A percentile compares a stretch with the other conserved stretches of the same genome.
Conservation (phyloP, 2,113 vertebrate species). For the Zapus hudsonius region DNA sequence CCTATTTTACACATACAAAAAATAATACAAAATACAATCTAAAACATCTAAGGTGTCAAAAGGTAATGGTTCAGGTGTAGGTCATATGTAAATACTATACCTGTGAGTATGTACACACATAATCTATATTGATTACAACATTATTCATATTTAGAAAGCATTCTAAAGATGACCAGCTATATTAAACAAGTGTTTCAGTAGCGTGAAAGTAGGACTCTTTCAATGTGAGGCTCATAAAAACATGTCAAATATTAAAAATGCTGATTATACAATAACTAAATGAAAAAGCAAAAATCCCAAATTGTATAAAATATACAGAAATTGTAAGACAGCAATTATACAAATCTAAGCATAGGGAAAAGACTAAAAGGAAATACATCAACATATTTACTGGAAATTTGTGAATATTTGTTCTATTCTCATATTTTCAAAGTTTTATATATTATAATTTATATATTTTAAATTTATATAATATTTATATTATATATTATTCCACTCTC, state of each 20-base stretch:
- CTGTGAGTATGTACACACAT: background rate
- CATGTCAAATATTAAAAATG: background rate
- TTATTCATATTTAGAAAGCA: background rate
- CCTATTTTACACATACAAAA: too few relatives aligned
- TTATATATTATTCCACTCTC: background rate
- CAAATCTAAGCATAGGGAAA: background rate
- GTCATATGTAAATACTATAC: background rate
- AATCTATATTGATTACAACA: background rate
- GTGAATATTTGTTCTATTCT: background rate
- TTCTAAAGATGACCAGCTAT: background rate
- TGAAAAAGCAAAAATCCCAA: too few relatives aligned
- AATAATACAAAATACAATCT: too few relatives aligned
- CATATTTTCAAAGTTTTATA: too few relatives aligned
- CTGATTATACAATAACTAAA: background rate
- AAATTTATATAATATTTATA: too few relatives aligned
- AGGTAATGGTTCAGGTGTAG: background rate
- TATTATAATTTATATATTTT: too few relatives aligned
- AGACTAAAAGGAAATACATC: background rate
- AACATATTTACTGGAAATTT: background rate
- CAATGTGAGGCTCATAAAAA: background rate
- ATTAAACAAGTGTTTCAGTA: background rate
- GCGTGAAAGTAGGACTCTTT: slow-evolving; percentile 38
- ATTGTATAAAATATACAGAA: background rate
- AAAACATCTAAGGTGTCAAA: too few relatives aligned
- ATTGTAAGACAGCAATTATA: background rate